phyloP scores from a whole-genome alignment of 2,888 invertebrate genomes.

The Theristus sp. region DNA sequence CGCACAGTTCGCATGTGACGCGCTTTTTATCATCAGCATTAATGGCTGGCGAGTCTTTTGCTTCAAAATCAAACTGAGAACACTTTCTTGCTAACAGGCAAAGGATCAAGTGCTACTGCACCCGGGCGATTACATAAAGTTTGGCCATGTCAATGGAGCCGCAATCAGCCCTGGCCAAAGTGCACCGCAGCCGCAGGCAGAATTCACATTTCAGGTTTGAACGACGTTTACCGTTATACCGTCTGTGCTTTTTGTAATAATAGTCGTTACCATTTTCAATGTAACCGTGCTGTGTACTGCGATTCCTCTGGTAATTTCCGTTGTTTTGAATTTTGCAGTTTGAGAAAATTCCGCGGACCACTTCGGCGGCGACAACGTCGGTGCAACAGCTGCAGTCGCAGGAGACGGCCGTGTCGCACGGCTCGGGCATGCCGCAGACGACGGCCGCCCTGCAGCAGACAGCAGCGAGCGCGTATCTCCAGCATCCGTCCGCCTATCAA shows the following conservation, averaged over 20 bases:
- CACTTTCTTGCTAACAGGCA: slow-evolving; percentile 19
- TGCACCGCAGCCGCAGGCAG: slow-evolving; percentile 26
- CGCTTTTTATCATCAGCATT: too few species aligned
- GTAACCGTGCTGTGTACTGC: background rate
- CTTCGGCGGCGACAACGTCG: background rate
- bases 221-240: too few species aligned
- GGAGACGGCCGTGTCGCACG: background rate
- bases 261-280: background rate
- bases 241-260: background rate
- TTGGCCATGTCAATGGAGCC: slow-evolving; percentile 34
- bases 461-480: background rate
- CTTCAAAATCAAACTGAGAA: too few species aligned
- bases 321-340: slow-evolving; percentile 2
- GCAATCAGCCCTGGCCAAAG: slow-evolving; percentile 28
- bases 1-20: background rate
- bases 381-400: background rate
- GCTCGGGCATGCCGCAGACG: background rate
- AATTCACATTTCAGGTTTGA: slow-evolving; percentile 27
- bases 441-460: background rate
- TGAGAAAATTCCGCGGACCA: slow-evolving; percentile 5
- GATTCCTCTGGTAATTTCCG: background rate
- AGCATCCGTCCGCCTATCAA: background rate
- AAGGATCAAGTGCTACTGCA: slow-evolving; percentile 19
- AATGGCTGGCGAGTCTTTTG: background rate
- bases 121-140: slow-evolving; percentile 32